phyloP scores from a whole-genome alignment of 64 coral and sea anemone species.

The Acropora yongei region DNA sequence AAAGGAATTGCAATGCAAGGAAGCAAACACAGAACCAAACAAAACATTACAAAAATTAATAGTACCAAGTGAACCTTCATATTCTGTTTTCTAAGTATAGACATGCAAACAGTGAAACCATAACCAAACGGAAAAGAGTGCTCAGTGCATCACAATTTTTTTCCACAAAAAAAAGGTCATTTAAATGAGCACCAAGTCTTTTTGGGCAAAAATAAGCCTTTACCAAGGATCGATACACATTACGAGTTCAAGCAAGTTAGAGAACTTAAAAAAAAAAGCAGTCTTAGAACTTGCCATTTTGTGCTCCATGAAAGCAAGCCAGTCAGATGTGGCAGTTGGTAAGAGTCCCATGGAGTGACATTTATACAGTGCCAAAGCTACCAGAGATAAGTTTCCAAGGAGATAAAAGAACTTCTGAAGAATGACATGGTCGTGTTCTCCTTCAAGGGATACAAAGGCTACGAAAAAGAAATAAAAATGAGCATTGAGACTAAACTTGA shows the following conservation, averaged over 20 bases:
- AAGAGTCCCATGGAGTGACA: constrained; percentile 98
- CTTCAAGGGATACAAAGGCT: constrained; percentile 97
- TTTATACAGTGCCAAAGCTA: constrained; percentile 92
- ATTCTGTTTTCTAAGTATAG: too few species aligned
- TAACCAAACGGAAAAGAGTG: too few species aligned
- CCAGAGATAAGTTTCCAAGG: constrained; percentile 85
- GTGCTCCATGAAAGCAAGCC: constrained; percentile 96
- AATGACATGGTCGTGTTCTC: constrained; percentile 87
- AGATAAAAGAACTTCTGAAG: constrained; percentile 92
- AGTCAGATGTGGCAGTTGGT: constrained; percentile 97
- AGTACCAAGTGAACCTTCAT: too few species aligned
- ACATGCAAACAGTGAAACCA: too few species aligned
- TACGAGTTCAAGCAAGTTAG: neutral
- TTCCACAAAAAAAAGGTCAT: neutral
- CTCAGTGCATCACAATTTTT: too few species aligned
- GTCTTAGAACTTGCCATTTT: constrained; percentile 69
- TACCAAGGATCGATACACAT: neutral
- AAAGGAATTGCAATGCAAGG: neutral
- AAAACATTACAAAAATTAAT: too few species aligned
- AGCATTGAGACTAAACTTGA: neutral
- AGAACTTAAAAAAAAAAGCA: too few species aligned
- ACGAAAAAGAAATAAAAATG: neutral
- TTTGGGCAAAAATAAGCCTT: too few species aligned
- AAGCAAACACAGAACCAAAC: neutral
- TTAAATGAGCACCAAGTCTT: too few species aligned